Conservation (phyloP, 2,888 invertebrate genomes). For the Cheilosia vernalis region DNA sequence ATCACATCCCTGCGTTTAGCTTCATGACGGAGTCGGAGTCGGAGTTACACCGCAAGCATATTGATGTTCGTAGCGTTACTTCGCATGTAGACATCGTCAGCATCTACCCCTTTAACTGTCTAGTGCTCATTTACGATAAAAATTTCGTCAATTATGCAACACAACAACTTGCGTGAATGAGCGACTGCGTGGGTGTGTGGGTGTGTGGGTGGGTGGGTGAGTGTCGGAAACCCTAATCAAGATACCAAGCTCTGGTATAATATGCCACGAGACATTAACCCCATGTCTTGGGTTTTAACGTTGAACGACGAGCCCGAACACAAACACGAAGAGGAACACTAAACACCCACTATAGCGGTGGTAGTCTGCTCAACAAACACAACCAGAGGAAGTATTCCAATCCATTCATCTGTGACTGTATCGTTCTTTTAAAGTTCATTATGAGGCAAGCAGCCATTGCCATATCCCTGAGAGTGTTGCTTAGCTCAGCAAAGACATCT, state of each 20-base stretch:
- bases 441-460: conserved; percentile 37
- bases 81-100: conserved; percentile 16
- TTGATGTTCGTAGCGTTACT: neutral
- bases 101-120: conserved; percentile 14
- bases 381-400: conserved; percentile 41
- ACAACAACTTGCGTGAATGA: neutral
- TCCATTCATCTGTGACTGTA: conserved; percentile 64
- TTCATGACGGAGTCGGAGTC: neutral
- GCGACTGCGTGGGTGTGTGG: too few relatives aligned
- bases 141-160: conserved; percentile 63
- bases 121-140: conserved; percentile 48
- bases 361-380: neutral
- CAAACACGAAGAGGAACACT: neutral
- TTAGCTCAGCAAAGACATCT: conserved; percentile 12
- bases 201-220: neutral
- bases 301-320: conserved; percentile 13
- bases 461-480: conserved; percentile 36
- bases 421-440: conserved; percentile 66
- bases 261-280: conserved; percentile 68
- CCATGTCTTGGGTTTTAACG: conserved; percentile 45
- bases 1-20: conserved; percentile 19
- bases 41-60: neutral
- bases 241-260: conserved; percentile 47
- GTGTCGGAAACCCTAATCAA: conserved; percentile 40
- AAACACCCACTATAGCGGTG: conserved; percentile 39